phyloP scores from a whole-genome alignment of 2,888 invertebrate genomes.

The Nymphalis urticae region DNA sequence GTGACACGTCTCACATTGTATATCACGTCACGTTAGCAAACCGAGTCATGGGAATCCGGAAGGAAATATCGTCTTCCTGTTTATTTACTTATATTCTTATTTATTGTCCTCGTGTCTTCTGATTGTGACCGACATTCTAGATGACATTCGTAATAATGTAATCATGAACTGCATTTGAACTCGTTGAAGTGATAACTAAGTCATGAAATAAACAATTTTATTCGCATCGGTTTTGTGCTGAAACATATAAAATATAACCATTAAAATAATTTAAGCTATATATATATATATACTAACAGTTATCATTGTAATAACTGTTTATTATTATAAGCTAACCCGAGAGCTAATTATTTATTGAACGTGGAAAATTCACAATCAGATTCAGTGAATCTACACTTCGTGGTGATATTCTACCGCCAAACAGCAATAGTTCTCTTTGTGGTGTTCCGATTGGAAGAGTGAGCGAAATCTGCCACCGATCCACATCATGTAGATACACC shows the following conservation, averaged over 20 bases:
- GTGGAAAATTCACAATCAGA: no score
- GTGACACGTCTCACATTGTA: conserved; percentile 16
- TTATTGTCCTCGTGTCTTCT: conserved; percentile 5
- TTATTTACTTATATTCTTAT: conserved; percentile 25
- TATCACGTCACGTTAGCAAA: conserved; percentile 49
- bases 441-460: no score
- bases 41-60: conserved; percentile 48
- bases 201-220: conserved; percentile 5
- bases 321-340: no score
- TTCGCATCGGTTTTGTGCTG: background rate
- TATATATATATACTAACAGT: no score
- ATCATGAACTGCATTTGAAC: conserved; percentile 9
- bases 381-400: no score
- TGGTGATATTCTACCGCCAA: no score
- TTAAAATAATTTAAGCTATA: no score
- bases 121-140: conserved; percentile 16
- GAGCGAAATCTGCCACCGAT: no score
- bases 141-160: conserved; percentile 5
- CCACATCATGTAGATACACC: no score
- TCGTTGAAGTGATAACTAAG: conserved; percentile 1
- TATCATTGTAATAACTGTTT: no score
- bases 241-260: background rate
- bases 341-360: no score
- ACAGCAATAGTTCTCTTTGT: no score
- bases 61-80: conserved; percentile 41